Percentiles rank a stretch among this genome's conserved stretches.
These are phyloP conservation scores for Ianthella basta DNA, from an alignment of 37 sponge, comb jelly and placozoan genomes.

Conservation along the genomic window DNA sequence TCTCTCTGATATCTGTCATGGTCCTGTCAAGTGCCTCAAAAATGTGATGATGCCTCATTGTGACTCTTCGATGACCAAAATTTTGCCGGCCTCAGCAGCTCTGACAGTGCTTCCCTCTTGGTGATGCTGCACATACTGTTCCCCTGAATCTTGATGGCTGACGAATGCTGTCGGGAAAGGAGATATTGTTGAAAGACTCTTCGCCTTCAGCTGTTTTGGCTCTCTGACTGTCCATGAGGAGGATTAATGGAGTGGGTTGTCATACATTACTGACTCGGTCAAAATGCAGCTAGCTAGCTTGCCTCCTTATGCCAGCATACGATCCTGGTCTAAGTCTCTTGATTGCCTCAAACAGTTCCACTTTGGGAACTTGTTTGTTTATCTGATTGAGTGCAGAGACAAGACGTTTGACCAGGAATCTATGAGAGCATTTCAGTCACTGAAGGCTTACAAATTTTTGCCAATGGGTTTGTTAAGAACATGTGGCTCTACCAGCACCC, in stretches of 20 bases:
- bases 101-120: too few species aligned
- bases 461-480: conserved; percentile 39
- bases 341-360: conserved; percentile 5
- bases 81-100: too few species aligned
- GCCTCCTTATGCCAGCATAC: not conserved
- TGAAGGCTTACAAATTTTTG: conserved; percentile 37
- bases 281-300: conserved; percentile 9
- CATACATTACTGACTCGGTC: not conserved
- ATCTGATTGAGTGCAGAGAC: conserved; percentile 34
- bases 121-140: too few species aligned
- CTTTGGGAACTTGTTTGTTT: not conserved
- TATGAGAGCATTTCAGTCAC: conserved; percentile 38
- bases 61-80: too few species aligned
- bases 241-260: not conserved
- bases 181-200: conserved; percentile 4
- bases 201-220: not conserved
- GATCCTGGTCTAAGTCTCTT: conserved; percentile 6
- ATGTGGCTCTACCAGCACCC: too few species aligned
- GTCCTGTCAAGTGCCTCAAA: too few species aligned
- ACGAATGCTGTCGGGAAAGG: not conserved
- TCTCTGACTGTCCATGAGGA: conserved; percentile 15
- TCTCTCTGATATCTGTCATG: too few species aligned
- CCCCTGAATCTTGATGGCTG: too few species aligned
- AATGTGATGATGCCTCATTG: too few species aligned
- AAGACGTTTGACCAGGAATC: conserved; percentile 39